phyloP scores from a whole-genome alignment of 2,888 invertebrate species.

The Rhabditophanes sp. region DNA sequence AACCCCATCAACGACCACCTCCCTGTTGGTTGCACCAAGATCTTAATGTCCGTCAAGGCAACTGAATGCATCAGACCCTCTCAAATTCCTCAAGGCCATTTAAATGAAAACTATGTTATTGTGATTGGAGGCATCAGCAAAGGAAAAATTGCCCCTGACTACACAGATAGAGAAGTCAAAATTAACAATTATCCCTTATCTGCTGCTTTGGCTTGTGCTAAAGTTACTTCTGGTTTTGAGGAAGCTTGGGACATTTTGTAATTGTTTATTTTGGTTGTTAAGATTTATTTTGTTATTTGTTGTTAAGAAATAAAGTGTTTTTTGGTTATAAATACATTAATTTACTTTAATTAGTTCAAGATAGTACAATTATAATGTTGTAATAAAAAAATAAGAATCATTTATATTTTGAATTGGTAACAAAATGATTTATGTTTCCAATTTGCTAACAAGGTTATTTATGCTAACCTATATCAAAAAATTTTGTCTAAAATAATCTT shows the following conservation, averaged over 20 bases:
- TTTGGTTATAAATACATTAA: too few species aligned
- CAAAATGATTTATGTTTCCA: too few species aligned
- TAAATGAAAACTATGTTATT: conserved; percentile 54
- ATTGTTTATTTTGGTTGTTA: too few species aligned
- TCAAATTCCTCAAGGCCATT: conserved; percentile 50
- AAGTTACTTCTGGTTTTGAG: conserved; percentile 51
- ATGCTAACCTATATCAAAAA: too few species aligned
- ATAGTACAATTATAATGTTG: too few species aligned
- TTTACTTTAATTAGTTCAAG: too few species aligned
- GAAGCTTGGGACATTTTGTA: conserved; percentile 33
- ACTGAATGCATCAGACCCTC: conserved; percentile 56
- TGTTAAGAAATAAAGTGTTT: too few species aligned
- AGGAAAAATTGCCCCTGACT: conserved; percentile 66
- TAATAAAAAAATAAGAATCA: too few species aligned
- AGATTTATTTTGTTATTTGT: too few species aligned
- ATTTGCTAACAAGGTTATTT: too few species aligned
- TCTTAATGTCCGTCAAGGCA: conserved; percentile 73
- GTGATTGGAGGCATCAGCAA: conserved; percentile 94
- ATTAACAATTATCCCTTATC: conserved; percentile 91
- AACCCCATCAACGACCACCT: conserved; percentile 85
- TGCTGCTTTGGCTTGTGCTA: conserved; percentile 84
- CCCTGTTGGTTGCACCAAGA: conserved; percentile 77
- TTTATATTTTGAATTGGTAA: too few species aligned
- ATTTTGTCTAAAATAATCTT: too few species aligned
- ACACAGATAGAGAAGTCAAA: conserved; percentile 72